Evolutionary conservation across 1,140 invertebrate genomes (phyloP), one percentile per base, ranked within the genome.

Genomic region (Drosophila simulans): DNA sequence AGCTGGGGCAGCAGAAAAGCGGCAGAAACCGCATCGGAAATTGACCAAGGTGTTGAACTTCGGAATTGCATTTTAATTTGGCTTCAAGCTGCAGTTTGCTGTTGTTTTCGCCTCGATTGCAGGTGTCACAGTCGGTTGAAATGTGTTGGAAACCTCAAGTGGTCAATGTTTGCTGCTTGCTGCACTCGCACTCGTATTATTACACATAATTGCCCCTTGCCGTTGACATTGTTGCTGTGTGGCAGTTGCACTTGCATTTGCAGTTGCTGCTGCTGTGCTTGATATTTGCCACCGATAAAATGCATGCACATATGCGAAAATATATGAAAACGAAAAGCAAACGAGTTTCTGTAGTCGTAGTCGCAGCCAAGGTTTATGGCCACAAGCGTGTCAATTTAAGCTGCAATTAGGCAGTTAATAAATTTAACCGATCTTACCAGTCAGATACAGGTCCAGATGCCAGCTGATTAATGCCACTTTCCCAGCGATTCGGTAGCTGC

Each of bases 61-160:
- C 52, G 52, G 72, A 88, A 88, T 79, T 86, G 81, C 80, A 81
- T 85, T 85, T 81, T 81, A 85, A 85, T 85, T 86, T 86, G 82
- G 54, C 55, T 80, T 55, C 49, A 65, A 52, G 25, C 60, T 31
- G 35, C 73, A 82, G 15, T 15, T 59, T 48, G 54, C 12, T 34
- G 63, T 45, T 45, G 46, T 20, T 17, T n/a, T 15, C n/a, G 34
- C 22, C 45, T 49, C 82, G 66, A 63, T 75, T 82, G 83, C 82
- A 88, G 83, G 83, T 86, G 82, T 83, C 83, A 88, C 82, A 82
- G 68, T 75, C 68, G 60, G 69, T 54, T 75, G 53, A 51, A 78
- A 88, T 54, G 83, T 86, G 83, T 86, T 88, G 82, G 83, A 86
- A 86, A 72, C 54, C 62, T 76, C 80, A 84, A 84, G 66, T 77